phyloP scores from a whole-genome alignment of 2,113 vertebrate genomes.

The Pelecanoides urinatrix region DNA sequence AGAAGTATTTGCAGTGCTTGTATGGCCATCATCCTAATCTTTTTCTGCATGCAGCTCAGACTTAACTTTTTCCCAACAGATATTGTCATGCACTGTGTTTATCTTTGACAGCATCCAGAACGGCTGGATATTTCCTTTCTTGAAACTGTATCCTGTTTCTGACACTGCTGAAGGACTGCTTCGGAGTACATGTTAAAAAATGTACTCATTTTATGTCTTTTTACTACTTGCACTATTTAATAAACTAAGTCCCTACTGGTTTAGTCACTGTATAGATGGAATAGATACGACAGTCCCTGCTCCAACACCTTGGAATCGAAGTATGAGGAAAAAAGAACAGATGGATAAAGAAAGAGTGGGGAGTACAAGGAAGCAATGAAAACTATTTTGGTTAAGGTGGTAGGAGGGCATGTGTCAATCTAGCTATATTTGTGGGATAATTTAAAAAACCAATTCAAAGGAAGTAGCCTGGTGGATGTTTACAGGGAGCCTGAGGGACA shows the following conservation, averaged over 20 bases:
- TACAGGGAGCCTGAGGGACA: not conserved
- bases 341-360: constrained; percentile 46
- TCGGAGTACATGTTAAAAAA: not conserved
- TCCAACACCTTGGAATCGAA: not conserved
- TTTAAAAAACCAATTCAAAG: constrained; percentile 6
- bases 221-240: not conserved
- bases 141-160: not conserved
- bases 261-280: not conserved
- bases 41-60: not conserved
- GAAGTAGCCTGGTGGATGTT: constrained; percentile 19
- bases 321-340: constrained; percentile 26
- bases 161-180: not conserved
- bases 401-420: constrained; percentile 61
- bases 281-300: not conserved
- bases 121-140: not conserved
- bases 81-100: not conserved
- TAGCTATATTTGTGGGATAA: not conserved
- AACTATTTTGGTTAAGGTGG: constrained; percentile 45
- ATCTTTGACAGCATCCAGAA: not conserved
- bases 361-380: constrained; percentile 19
- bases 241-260: not conserved
- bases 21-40: not conserved
- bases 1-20: not conserved
- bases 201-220: not conserved
- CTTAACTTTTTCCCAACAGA: not conserved